Conservation (phyloP, 1,140 invertebrate genomes). For the Micrasema longulum region DNA sequence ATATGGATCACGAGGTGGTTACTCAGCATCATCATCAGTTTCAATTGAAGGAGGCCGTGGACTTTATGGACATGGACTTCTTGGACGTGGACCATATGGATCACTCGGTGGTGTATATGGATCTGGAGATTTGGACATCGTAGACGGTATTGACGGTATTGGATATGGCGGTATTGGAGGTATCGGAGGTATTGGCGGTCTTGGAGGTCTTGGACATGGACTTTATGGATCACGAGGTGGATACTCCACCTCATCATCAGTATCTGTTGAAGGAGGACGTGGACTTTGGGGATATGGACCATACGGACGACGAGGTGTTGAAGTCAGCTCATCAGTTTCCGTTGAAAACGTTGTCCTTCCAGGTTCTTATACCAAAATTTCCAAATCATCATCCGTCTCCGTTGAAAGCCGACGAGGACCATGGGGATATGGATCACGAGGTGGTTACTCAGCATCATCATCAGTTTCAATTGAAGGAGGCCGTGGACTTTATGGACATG, state of each 20-base stretch:
- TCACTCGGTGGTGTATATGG: too few species aligned
- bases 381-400: constrained; percentile 12
- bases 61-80: constrained; percentile 16
- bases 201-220: too few species aligned
- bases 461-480: constrained; percentile 20
- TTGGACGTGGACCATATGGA: too few species aligned
- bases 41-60: constrained; percentile 1
- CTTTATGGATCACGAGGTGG: too few species aligned
- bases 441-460: background rate
- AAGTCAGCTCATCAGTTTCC: constrained; percentile 8
- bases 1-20: background rate
- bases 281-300: constrained; percentile 16
- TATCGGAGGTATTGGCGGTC: too few species aligned
- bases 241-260: too few species aligned
- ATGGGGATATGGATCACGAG: too few species aligned
- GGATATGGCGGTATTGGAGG: too few species aligned
- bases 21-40: background rate
- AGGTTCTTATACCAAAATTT: background rate
- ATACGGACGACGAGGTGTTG: constrained; percentile 4
- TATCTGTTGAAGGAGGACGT: too few species aligned
- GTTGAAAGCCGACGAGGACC: constrained; percentile 5
- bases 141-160: too few species aligned
- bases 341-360: constrained; percentile 6
- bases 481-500: constrained; percentile 27
- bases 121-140: too few species aligned